Conservation (phyloP, 2,888 invertebrate genomes). For the Phoronis australis region DNA sequence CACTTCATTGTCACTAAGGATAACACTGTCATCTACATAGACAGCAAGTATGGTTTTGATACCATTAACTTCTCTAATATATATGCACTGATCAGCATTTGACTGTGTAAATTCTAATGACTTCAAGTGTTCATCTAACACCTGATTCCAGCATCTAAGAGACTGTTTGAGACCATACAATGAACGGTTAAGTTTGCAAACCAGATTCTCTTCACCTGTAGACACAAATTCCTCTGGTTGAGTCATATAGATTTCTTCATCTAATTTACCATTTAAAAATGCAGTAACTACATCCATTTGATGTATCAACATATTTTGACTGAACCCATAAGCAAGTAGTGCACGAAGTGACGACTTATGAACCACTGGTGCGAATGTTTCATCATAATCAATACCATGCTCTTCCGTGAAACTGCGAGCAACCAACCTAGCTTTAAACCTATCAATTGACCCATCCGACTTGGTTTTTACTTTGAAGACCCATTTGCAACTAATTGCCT, state of each 20-base stretch:
- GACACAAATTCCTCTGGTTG: slow-evolving; percentile 18
- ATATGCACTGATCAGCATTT: slow-evolving; percentile 17
- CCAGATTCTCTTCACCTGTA: background rate
- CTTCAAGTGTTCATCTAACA: slow-evolving; percentile 9
- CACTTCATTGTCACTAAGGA: background rate
- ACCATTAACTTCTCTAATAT: background rate
- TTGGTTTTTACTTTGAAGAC: too few relatives aligned
- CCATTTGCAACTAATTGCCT: too few relatives aligned
- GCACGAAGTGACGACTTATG: slow-evolving; percentile 10
- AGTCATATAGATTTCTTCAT: slow-evolving; percentile 16
- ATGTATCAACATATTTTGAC: slow-evolving; percentile 1
- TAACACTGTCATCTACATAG: slow-evolving; percentile 20
- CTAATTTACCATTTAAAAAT: slow-evolving; percentile 15
- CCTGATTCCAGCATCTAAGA: slow-evolving; percentile 18
- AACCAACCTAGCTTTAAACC: too few relatives aligned
- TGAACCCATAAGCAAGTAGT: slow-evolving; percentile 13
- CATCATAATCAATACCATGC: too few relatives aligned
- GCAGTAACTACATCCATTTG: slow-evolving; percentile 19
- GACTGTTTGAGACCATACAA: slow-evolving; percentile 26
- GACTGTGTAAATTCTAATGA: slow-evolving; percentile 6
- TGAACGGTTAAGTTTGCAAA: slow-evolving; percentile 15
- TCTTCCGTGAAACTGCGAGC: too few relatives aligned
- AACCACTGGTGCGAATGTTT: slow-evolving; percentile 19
- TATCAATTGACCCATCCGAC: too few relatives aligned
- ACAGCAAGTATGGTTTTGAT: slow-evolving; percentile 8